Base-by-base conservation (phyloP, 2,797 vertebrate species). In the Spea hammondii region DNA sequence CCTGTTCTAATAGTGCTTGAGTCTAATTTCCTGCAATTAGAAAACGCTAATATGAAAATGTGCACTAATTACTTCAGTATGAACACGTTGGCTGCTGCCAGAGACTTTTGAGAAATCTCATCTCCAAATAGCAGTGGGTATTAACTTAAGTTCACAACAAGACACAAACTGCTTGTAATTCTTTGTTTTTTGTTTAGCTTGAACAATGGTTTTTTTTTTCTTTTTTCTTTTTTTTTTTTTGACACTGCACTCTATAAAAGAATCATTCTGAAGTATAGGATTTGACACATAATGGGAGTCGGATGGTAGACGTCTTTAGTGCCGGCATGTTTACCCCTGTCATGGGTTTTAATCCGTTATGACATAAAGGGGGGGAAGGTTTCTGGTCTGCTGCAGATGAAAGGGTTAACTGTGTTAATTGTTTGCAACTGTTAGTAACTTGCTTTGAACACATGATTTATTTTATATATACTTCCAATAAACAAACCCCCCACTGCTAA, bases 21-120 rank as follows among this genome's bases (percentile, higher is more conserved):
- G 82, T 79, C 74, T 79, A 84, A 82, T 84, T 84, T 77, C 74
- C 77, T 83, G 71, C 74, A 77, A 79, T 69, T 68, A 78, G 64
- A 83, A 80, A 76, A 83, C 60, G 49, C 54, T 79, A 57, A 74
- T 76, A 54, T 79, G 79, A 75, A 78, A 85, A 82, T 83, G 85
- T 73, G 44, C 72, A 79, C 72, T 81, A 49, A 83, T 77, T 73
- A 68, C 83, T 84, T 83, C 78, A 71, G 73, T 65, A 60, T 0
- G 3, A 74, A 62, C 50, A 73, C 70, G 70, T 55, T 77, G 55
- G 70, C 70, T 82, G 69, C 46, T 77, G 65, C 70, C 74, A 77
- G 69, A 45, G 72, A 70, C 60, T 65, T 13, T 77, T 32, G 32
- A 32, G 70, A 46, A 47, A 77, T 72, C 74, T 50, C 47, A 46